Percentiles rank a stretch among this genome's conserved stretches.
Evolutionary conservation across 2,888 invertebrate species (phyloP).

Genomic region (Automeris io): DNA sequence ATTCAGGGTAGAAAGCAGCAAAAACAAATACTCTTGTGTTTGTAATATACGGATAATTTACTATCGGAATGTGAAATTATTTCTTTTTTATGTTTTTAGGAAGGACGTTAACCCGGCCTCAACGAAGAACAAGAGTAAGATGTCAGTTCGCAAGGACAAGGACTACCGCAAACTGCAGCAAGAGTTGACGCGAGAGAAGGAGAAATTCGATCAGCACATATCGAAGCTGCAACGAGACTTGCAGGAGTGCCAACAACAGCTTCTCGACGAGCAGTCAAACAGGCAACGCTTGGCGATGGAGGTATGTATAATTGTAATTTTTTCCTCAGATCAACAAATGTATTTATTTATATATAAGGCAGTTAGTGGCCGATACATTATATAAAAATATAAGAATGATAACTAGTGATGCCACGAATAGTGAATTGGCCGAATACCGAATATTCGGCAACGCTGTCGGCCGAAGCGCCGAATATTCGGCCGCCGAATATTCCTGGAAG

Average conservation of each 20-base stretch:
- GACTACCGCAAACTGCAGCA: conserved; percentile 96
- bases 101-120: conserved; percentile 81
- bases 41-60: too few species aligned
- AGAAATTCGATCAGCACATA: conserved; percentile 93
- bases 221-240: conserved; percentile 90
- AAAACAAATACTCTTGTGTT: too few species aligned
- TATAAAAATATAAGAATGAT: too few species aligned
- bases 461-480: too few species aligned
- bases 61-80: too few species aligned
- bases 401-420: too few species aligned
- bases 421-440: too few species aligned
- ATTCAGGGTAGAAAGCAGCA: too few species aligned
- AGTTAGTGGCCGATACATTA: too few species aligned
- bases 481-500: too few species aligned
- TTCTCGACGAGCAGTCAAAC: conserved; percentile 83
- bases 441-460: too few species aligned
- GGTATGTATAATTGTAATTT: conserved; percentile 29
- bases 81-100: conserved; percentile 33
- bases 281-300: conserved; percentile 93
- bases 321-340: background rate
- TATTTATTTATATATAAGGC: too few species aligned
- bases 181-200: conserved; percentile 94
- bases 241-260: conserved; percentile 90
- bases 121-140: conserved; percentile 88
- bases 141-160: conserved; percentile 92